A percentile compares a stretch with the other conserved stretches of the same genome.
phyloP scores from a whole-genome alignment of 2,888 invertebrate genomes.

The Drosophila limbata region DNA sequence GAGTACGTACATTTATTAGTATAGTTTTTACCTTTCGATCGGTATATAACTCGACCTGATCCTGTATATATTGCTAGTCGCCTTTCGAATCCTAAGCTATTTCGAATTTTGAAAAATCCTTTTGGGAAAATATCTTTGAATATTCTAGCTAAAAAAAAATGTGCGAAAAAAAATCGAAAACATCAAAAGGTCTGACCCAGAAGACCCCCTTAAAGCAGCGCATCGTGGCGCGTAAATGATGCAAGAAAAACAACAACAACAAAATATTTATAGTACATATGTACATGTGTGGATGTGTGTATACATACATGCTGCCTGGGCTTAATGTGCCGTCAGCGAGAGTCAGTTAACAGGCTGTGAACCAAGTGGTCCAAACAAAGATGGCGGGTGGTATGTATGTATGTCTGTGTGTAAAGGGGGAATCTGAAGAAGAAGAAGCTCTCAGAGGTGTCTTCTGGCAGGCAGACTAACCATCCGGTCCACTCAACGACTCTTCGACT shows the following conservation, averaged over 20 bases:
- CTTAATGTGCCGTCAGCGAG: slow-evolving; percentile 52
- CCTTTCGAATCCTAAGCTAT: too few relatives aligned
- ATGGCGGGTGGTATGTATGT: background rate
- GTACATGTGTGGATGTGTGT: background rate
- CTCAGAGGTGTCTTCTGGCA: slow-evolving; percentile 47
- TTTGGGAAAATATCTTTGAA: too few relatives aligned
- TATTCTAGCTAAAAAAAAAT: too few relatives aligned
- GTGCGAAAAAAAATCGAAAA: too few relatives aligned
- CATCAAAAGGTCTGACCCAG: too few relatives aligned
- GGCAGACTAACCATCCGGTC: background rate
- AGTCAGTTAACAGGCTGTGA: slow-evolving; percentile 56
- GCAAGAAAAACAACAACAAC: slow-evolving; percentile 29
- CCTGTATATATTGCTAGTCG: too few relatives aligned
- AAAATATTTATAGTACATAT: slow-evolving; percentile 12
- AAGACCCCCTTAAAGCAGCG: too few relatives aligned
- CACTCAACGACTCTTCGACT: background rate
- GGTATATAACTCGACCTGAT: too few relatives aligned
- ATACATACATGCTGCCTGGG: slow-evolving; percentile 29
- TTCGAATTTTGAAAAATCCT: too few relatives aligned
- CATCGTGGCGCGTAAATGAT: slow-evolving; percentile 35
- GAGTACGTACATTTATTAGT: too few relatives aligned
- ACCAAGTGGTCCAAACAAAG: slow-evolving; percentile 36
- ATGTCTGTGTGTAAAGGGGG: background rate
- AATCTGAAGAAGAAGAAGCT: slow-evolving; percentile 20
- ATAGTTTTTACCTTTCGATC: too few relatives aligned